phyloP scores from a whole-genome alignment of 2,888 invertebrate species.

The Dascillus cervinus region DNA sequence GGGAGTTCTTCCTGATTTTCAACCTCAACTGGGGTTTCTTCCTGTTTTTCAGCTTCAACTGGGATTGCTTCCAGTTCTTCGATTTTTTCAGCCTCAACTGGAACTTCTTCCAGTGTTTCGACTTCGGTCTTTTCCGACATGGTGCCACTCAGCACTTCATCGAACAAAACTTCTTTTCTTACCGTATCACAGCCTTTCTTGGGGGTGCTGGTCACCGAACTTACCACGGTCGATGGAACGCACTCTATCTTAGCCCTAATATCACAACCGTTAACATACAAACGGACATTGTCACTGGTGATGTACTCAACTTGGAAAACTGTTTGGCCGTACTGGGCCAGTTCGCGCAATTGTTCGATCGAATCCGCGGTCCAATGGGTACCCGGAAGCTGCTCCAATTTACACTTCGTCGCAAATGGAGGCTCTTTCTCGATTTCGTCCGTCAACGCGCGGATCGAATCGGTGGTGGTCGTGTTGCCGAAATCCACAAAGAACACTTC shows the following conservation, averaged over 20 bases:
- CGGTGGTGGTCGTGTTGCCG: conserved; percentile 51
- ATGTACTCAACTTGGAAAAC: conserved; percentile 31
- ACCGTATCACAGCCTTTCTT: conserved; percentile 11
- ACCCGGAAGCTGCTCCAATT: conserved; percentile 42
- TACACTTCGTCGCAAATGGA: conserved; percentile 50
- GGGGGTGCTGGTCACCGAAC: conserved; percentile 19
- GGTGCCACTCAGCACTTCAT: too few species aligned
- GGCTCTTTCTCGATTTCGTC: conserved; percentile 44
- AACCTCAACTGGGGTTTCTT: neutral
- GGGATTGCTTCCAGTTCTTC: neutral
- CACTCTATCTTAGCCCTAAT: conserved; percentile 27
- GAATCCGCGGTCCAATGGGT: conserved; percentile 40
- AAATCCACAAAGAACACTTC: conserved; percentile 56
- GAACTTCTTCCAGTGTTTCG: neutral
- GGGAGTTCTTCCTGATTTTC: too few species aligned
- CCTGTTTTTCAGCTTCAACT: neutral
- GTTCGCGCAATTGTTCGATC: conserved; percentile 32
- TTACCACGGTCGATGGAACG: conserved; percentile 8
- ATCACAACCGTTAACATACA: conserved; percentile 31
- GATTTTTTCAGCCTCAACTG: neutral
- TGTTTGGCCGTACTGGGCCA: conserved; percentile 33
- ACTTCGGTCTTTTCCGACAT: neutral
- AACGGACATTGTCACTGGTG: conserved; percentile 24
- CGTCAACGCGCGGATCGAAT: conserved; percentile 48
- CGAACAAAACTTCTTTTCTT: neutral